Evolutionary conservation across 53 echinoderm and acorn worm species (phyloP).

Genomic region (Holothuria leucospilota): DNA sequence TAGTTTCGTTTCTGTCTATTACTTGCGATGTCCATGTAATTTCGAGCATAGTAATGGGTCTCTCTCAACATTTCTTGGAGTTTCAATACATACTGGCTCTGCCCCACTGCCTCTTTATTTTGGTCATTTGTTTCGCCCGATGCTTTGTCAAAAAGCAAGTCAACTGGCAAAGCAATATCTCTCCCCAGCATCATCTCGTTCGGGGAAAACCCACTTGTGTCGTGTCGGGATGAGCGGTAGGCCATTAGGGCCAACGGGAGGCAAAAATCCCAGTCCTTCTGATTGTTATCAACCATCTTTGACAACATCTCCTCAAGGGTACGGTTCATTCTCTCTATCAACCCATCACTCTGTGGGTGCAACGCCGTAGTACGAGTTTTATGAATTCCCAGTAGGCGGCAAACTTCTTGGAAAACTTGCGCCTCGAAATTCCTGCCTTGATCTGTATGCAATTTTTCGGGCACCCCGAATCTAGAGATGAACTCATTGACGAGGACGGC

Average conservation of each 20-base stretch:
- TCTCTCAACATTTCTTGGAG: constrained; percentile 1
- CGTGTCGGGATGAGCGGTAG: constrained; percentile 16
- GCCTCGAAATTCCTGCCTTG: constrained; percentile 62
- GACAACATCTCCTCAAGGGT: constrained; percentile 44
- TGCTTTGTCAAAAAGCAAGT: neutral
- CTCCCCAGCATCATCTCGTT: constrained; percentile 23
- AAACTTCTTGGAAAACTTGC: constrained; percentile 40
- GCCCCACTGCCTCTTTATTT: neutral
- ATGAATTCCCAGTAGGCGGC: constrained; percentile 34
- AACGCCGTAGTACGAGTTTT: constrained; percentile 60
- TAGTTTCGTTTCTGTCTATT: constrained; percentile 20
- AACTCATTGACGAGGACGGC: constrained; percentile 24
- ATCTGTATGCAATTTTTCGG: constrained; percentile 44
- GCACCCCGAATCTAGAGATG: constrained; percentile 45
- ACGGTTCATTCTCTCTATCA: constrained; percentile 54
- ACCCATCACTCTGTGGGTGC: constrained; percentile 54
- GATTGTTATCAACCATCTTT: constrained; percentile 45
- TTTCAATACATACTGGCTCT: neutral
- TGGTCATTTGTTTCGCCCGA: too few relatives aligned
- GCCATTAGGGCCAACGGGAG: neutral
- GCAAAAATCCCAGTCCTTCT: constrained; percentile 46
- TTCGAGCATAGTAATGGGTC: neutral
- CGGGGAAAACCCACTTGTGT: neutral
- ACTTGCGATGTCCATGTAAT: neutral
- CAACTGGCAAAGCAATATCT: neutral